Conservation (phyloP, 2,888 invertebrate genomes). For the Seira musarum region DNA sequence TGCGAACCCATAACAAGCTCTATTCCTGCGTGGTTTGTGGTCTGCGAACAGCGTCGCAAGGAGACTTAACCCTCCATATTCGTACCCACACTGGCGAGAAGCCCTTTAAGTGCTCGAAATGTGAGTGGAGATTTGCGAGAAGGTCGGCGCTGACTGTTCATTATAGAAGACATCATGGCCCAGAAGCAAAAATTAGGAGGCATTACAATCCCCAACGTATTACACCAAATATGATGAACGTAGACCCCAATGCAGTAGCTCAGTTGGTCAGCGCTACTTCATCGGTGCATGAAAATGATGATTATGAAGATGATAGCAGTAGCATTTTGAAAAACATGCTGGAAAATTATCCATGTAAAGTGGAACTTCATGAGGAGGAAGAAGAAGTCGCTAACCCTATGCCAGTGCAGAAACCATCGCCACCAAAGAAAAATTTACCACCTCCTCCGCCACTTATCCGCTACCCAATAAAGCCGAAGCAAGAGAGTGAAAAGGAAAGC, state of each 20-base stretch:
- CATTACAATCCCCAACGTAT: constrained; percentile 48
- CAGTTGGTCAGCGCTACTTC: too few relatives aligned
- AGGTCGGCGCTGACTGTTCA: constrained; percentile 55
- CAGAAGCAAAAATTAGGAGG: constrained; percentile 44
- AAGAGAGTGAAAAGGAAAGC: constrained; percentile 9
- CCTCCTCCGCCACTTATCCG: constrained; percentile 52
- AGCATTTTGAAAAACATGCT: constrained; percentile 51
- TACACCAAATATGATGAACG: constrained; percentile 21
- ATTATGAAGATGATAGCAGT: neutral
- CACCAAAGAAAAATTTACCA: constrained; percentile 42
- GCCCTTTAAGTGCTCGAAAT: constrained; percentile 44
- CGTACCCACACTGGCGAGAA: constrained; percentile 54
- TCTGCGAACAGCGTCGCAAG: constrained; percentile 51
- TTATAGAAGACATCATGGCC: constrained; percentile 52
- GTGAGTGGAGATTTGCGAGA: constrained; percentile 55
- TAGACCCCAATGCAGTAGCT: neutral
- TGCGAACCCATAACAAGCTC: constrained; percentile 55
- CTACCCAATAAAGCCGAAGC: constrained; percentile 8
- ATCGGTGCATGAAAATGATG: neutral
- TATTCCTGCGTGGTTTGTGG: constrained; percentile 50
- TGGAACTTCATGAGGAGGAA: constrained; percentile 20
- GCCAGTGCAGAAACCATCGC: neutral
- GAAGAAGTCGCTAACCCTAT: constrained; percentile 1
- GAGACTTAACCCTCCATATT: constrained; percentile 54
- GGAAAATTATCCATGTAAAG: constrained; percentile 37